These are phyloP conservation scores for Serilophus lunatus DNA, from an alignment of 2,113 vertebrate species.

Conservation along the genomic window DNA sequence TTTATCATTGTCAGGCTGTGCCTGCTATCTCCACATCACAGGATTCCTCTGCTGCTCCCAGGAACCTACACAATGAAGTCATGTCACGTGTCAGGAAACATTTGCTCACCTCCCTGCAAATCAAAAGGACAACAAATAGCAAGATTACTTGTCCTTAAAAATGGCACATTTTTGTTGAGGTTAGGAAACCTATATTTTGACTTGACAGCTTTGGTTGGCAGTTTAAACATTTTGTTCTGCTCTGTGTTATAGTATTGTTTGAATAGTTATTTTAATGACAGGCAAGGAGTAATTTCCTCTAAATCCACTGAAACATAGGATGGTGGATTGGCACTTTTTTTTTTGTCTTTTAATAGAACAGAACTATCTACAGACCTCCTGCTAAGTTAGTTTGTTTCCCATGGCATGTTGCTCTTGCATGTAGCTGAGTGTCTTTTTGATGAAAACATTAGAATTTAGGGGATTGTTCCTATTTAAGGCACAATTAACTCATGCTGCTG, in stretches of 20 bases:
- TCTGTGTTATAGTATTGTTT: neutral
- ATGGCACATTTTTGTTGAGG: neutral
- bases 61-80: neutral
- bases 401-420: slow-evolving; percentile 11
- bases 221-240: neutral
- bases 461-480: slow-evolving; percentile 29
- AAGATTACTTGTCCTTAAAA: neutral
- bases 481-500: neutral
- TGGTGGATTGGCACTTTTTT: neutral
- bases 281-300: neutral
- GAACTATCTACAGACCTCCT: slow-evolving; percentile 16
- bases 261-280: neutral
- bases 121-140: slow-evolving; percentile 10
- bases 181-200: slow-evolving; percentile 19
- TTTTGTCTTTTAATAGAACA: neutral
- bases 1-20: slow-evolving; percentile 38
- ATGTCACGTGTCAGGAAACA: neutral
- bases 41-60: slow-evolving; percentile 23
- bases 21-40: neutral
- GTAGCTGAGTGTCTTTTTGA: slow-evolving; percentile 15
- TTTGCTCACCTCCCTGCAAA: slow-evolving; percentile 35
- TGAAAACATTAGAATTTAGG: slow-evolving; percentile 26
- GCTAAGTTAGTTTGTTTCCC: slow-evolving; percentile 29
- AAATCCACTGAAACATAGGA: neutral
- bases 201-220: slow-evolving; percentile 14